A percentile compares a stretch with the other conserved stretches of the same genome.
These are phyloP conservation scores for Heliconius hermathena DNA, from an alignment of 1,140 invertebrate genomes.

Conservation along the genomic window DNA sequence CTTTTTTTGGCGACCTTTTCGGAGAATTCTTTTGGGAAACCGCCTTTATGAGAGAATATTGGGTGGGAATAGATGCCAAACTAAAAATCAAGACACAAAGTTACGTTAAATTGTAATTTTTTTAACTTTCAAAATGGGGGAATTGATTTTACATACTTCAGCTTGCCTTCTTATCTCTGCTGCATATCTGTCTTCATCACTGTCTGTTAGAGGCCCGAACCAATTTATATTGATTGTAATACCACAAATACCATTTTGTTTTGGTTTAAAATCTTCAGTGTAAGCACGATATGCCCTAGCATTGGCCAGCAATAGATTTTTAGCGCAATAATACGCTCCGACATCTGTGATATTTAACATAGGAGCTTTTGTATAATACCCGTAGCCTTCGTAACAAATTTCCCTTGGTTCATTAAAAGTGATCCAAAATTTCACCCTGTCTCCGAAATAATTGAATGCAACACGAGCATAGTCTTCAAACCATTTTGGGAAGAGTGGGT, in stretches of 20 bases:
- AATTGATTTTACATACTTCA: slow-evolving; percentile 37
- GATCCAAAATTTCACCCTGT: slow-evolving; percentile 71
- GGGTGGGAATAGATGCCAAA: slow-evolving; percentile 83
- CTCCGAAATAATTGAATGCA: slow-evolving; percentile 74
- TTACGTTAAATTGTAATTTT: neutral
- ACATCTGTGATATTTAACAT: slow-evolving; percentile 60
- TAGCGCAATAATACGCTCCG: slow-evolving; percentile 55
- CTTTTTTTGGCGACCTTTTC: slow-evolving; percentile 81
- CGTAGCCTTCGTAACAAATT: slow-evolving; percentile 65
- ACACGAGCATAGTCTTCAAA: slow-evolving; percentile 75
- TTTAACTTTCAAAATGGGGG: neutral
- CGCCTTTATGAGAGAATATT: slow-evolving; percentile 82
- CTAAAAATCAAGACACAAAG: slow-evolving; percentile 55
- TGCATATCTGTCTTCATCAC: slow-evolving; percentile 77
- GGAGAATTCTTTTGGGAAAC: slow-evolving; percentile 84
- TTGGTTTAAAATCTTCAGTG: slow-evolving; percentile 55
- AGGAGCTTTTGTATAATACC: slow-evolving; percentile 52
- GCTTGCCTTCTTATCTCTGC: slow-evolving; percentile 63
- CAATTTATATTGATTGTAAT: slow-evolving; percentile 76
- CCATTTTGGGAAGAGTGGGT: slow-evolving; percentile 50
- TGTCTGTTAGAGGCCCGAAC: slow-evolving; percentile 76
- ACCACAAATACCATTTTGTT: slow-evolving; percentile 46
- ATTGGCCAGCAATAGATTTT: slow-evolving; percentile 75
- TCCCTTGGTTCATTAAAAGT: slow-evolving; percentile 77
- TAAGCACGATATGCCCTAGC: slow-evolving; percentile 79